Evolutionary conservation across 2,113 vertebrate species (phyloP), one percentile per base, ranked within the genome.

Genomic region (Callopanchax toddi): DNA sequence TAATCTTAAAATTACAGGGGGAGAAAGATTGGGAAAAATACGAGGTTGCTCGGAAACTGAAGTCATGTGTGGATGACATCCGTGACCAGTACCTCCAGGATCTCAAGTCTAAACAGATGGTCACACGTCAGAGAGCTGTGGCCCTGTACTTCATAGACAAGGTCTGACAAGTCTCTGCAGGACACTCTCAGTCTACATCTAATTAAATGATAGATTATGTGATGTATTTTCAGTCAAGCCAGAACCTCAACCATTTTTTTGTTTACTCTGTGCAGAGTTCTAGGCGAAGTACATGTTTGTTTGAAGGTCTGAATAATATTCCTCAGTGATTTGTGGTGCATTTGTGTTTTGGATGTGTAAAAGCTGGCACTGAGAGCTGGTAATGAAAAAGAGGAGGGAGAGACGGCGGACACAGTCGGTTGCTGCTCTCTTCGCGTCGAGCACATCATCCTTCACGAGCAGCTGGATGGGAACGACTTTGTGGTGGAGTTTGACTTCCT

Each of bases 21-120:
- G 91, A 92, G 67, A 92, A 93, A 36, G 88, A 92, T 60, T 93
- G 89, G 91, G 91, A 93, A 74, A 93, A 92, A 71, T 91, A 89
- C 0, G 83, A 92, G 74, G 50, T 90, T 61, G 87, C 83, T 57
- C 79, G 87, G 23, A 84, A 91, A 34, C 86, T 93, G 32, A 92
- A 92, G 81, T 68, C 69, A 0, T 86, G 74, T 1, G 87, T 85
- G 63, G 83, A 85, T 17, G 40, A 34, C 53, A 90, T 93, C 77
- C 81, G 90, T 5, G 42, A 67, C 54, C 89, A 92, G 50, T 89
- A 84, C 70, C 34, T 9, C 7, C 10, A n/a, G 49, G 88, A 92
- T 79, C 86, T 91, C 15, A 92, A 92, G 64, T 91, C 89, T 1
- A 87, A 85, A 70, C 58, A 91, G 77, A 91, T 92, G 87, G 44